phyloP scores from a whole-genome alignment of 2,113 vertebrate genomes.

The Raphicerus campestris region DNA sequence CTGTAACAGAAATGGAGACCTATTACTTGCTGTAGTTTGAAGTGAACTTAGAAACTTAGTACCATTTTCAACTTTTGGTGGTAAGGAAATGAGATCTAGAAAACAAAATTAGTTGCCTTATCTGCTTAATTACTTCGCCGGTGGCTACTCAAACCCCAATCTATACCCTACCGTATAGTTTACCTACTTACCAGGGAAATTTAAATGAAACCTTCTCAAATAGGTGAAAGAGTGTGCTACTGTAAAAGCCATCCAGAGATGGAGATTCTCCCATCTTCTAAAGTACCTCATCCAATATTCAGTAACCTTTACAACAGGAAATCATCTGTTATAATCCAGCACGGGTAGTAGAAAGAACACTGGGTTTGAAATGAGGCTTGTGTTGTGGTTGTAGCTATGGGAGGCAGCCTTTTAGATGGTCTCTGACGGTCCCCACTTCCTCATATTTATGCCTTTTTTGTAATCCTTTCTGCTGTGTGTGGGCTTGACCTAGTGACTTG shows the following conservation, averaged over 20 bases:
- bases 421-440: neutral
- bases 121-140: neutral
- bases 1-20: neutral
- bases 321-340: neutral
- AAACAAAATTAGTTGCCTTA: neutral
- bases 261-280: neutral
- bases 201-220: neutral
- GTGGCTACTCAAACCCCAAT: neutral
- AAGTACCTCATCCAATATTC: neutral
- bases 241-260: neutral
- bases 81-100: neutral
- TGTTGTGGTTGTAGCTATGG: neutral
- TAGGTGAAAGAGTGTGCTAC: neutral
- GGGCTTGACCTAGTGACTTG: neutral
- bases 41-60: neutral
- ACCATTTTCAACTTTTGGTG: neutral
- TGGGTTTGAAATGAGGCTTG: neutral
- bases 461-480: neutral
- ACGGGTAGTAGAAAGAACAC: neutral
- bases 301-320: neutral
- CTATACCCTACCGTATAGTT: rapidly evolving
- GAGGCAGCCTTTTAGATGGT: neutral
- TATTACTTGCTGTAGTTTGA: neutral
- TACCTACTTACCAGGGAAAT: neutral
- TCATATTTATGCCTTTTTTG: neutral